A percentile compares a stretch with the other conserved stretches of the same genome.
phyloP scores from a whole-genome alignment of 2,888 invertebrate species.

The Xanthia icteritia region DNA sequence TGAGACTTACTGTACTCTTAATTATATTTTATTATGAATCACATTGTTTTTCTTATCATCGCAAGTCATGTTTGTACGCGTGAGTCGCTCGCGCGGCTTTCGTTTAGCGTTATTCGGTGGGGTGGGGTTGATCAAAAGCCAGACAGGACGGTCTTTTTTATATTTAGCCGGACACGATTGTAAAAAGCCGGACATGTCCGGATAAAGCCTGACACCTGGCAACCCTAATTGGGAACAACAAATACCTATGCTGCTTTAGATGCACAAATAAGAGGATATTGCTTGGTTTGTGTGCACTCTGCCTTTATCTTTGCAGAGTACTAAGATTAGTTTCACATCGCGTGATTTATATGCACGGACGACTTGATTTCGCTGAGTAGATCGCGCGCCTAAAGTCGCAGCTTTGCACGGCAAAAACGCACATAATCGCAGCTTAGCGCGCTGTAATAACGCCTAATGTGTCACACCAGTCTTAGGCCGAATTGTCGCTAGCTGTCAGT shows the following conservation, averaged over 20 bases:
- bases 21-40: no score
- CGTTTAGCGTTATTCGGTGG: no score
- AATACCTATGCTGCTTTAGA: constrained; percentile 42
- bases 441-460: constrained; percentile 12
- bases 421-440: neutral
- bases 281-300: constrained; percentile 44
- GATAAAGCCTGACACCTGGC: no score
- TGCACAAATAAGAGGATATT: constrained; percentile 37
- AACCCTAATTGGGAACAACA: constrained; percentile 28
- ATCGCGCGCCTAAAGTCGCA: constrained; percentile 11
- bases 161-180: no score
- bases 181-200: no score
- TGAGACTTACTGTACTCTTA: no score
- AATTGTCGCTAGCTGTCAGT: neutral
- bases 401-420: constrained; percentile 4
- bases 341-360: constrained; percentile 36
- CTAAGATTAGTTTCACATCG: constrained; percentile 41
- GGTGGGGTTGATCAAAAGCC: no score
- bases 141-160: no score
- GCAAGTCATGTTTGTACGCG: no score
- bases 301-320: constrained; percentile 44
- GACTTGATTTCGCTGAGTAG: constrained; percentile 18
- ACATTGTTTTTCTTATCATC: no score
- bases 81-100: no score
- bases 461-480: neutral